Evolutionary conservation across 2,797 vertebrate species (phyloP).

Genomic region (Tenualosa ilisha): DNA sequence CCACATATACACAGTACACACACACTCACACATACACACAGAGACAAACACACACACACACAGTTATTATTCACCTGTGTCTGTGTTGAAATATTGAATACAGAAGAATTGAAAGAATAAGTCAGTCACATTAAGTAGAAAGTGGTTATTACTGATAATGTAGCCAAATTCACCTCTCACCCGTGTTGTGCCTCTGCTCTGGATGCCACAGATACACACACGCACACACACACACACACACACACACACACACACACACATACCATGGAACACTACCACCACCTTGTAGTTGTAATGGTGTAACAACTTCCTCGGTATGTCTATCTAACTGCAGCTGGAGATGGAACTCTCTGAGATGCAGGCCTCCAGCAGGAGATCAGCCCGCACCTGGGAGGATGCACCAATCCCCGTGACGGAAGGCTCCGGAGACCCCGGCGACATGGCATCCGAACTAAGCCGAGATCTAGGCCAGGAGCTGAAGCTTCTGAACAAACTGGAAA

Average conservation of each 20-base stretch:
- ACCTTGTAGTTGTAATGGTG: background rate
- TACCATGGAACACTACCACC: background rate
- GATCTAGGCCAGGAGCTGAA: constrained; percentile 65
- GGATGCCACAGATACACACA: constrained; percentile 26
- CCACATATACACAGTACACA: background rate
- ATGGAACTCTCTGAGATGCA: constrained; percentile 65
- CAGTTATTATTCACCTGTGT: background rate
- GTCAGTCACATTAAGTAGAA: no score
- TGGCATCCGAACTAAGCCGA: constrained; percentile 36
- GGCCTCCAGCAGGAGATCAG: constrained; percentile 51
- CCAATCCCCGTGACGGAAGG: constrained; percentile 23
- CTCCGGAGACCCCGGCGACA: constrained; percentile 41
- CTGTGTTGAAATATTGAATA: background rate
- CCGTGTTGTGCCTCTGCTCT: constrained; percentile 73
- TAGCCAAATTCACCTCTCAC: constrained; percentile 66
- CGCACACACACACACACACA: no score
- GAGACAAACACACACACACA: background rate
- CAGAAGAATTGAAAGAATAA: background rate
- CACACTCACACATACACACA: background rate
- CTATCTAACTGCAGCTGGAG: constrained; percentile 71
- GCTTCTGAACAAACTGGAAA: constrained; percentile 72
- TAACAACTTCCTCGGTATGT: background rate
- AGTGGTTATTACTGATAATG: constrained; percentile 28
- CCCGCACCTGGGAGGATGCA: constrained; percentile 42
- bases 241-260: no score